Base-by-base conservation (phyloP, 2,888 invertebrate genomes). In the Morpho deidamia region DNA sequence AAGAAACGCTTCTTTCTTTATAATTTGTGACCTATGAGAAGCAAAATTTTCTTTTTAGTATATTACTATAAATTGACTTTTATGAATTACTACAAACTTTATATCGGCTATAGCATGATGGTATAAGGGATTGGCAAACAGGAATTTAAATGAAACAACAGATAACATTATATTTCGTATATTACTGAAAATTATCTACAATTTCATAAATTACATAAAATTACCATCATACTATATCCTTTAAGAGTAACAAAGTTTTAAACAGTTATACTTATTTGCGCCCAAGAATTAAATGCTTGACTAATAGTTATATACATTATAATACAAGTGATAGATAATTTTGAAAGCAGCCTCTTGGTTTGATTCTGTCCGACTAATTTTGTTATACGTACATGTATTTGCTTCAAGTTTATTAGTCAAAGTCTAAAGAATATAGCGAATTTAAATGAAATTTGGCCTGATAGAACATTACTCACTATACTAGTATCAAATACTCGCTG, bases 191-290 rank as follows among this genome's bases (percentile, higher is more conserved):
- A 52, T 59, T 53, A 41, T 53, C 38, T 53, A 82, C 77, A 82
- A 71, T 66, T 65, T 37, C n/a, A 64, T 63, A 53, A 71, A 69
- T 23, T 68, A 62, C 23, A 32, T 35, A n/a, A 1, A 11, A 33
- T 23, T 23, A 81, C 88, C 88, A 88, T 88, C 88, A 88, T 81
- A 88, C 87, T 89, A 86, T 83, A 83, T 77, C 64, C 78, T 64
- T 55, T 35, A 23, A 23, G 2, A 23, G 4, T 23, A 23, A 23
- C 23, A 23, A 23, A 23, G 23, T 23, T 1, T 23, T 23, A 23
- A 23, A 23, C 23, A 23, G 23, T 23, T 23, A 23, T 23, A 23
- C 23, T 23, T 5, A 23, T 23, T 23, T 23, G 23, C 5, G 5
- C 37, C 12, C 38, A 53, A 44, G 12, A 38, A 45, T 53, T 55